Evolutionary conservation across 2,113 vertebrate species (phyloP).

Genomic region (Silurus glanis): DNA sequence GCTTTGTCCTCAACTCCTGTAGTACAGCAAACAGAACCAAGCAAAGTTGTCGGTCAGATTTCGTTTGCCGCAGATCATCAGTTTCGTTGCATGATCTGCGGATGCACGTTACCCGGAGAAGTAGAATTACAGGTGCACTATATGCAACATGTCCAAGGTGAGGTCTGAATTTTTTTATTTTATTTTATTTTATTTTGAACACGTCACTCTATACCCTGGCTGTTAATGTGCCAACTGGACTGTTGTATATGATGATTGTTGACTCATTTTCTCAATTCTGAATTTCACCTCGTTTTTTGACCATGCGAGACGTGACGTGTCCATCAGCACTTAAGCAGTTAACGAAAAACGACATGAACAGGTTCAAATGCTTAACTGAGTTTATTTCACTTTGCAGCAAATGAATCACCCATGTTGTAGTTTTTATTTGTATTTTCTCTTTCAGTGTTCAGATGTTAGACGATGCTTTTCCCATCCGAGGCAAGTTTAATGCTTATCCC

Average conservation of each 20-base stretch:
- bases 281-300: constrained; percentile 32
- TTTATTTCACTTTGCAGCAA: constrained; percentile 16
- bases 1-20: constrained; percentile 68
- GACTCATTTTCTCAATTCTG: constrained; percentile 31
- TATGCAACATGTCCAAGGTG: constrained; percentile 76
- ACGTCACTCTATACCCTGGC: constrained; percentile 1
- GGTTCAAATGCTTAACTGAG: neutral
- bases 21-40: constrained; percentile 61
- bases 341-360: neutral
- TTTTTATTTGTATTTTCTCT: constrained; percentile 12
- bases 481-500: constrained; percentile 13
- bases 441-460: constrained; percentile 12
- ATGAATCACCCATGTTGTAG: constrained; percentile 9
- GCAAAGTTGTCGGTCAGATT: constrained; percentile 66
- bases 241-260: constrained; percentile 35
- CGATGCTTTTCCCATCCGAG: neutral
- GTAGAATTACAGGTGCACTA: constrained; percentile 78
- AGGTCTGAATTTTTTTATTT: constrained; percentile 61
- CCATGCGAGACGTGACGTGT: constrained; percentile 20
- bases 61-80: constrained; percentile 70
- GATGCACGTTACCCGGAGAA: constrained; percentile 71
- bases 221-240: constrained; percentile 24
- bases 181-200: neutral
- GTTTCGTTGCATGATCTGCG: constrained; percentile 77
- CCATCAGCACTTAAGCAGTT: constrained; percentile 6